phyloP scores from a whole-genome alignment of 2,888 invertebrate genomes.

The Teleogryllus oceanicus region DNA sequence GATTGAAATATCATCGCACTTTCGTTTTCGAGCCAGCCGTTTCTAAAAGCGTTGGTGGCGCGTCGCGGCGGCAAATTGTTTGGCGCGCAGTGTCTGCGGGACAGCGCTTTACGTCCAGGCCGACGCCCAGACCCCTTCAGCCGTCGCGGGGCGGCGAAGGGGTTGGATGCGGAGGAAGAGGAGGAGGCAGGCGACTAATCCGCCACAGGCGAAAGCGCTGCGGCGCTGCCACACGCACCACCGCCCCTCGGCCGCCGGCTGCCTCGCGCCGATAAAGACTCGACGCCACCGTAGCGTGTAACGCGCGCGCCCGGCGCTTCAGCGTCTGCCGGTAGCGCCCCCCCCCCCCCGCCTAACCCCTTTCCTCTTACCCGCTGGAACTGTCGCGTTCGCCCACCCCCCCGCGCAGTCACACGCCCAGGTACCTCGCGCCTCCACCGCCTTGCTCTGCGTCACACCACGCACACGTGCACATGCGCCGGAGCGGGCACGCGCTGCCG shows the following conservation, averaged over 20 bases:
- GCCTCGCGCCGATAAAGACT: slow-evolving; percentile 10
- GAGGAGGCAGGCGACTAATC: not conserved
- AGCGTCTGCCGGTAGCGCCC: not conserved
- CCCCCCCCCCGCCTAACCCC: not conserved
- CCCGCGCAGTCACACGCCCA: not conserved
- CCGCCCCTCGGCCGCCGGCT: not conserved
- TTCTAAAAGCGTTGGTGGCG: too few species aligned
- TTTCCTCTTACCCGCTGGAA: not conserved
- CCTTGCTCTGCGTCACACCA: slow-evolving; percentile 12
- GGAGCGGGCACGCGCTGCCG: slow-evolving; percentile 1
- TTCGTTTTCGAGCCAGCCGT: too few species aligned
- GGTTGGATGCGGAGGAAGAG: slow-evolving; percentile 21
- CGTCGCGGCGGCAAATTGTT: not conserved
- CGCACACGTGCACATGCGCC: slow-evolving; percentile 18
- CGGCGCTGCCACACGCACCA: slow-evolving; percentile 20
- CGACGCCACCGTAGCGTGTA: slow-evolving; percentile 2
- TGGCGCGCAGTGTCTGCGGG: not conserved
- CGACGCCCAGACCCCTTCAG: not conserved
- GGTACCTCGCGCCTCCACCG: slow-evolving; percentile 23
- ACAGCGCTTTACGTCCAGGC: not conserved
- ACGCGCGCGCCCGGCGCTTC: not conserved
- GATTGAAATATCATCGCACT: too few species aligned
- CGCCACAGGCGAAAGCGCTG: slow-evolving; percentile 11
- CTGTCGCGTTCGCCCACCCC: not conserved
- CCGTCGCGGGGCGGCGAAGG: slow-evolving; percentile 20